Percentiles rank a stretch among this genome's conserved stretches.
phyloP scores from a whole-genome alignment of 2,113 vertebrate species.

The Tor tambroides region DNA sequence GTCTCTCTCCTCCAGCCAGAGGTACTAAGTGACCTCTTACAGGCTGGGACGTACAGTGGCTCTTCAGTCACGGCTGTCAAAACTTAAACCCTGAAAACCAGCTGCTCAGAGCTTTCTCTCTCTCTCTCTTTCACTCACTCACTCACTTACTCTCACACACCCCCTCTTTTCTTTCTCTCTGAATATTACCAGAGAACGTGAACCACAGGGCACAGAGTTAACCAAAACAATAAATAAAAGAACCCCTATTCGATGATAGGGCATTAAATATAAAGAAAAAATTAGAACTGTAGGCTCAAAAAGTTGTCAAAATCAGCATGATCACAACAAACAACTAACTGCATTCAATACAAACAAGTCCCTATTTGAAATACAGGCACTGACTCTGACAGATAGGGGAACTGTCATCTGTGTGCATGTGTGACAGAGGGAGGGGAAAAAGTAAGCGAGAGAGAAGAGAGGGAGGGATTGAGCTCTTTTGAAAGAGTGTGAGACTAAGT shows the following conservation, averaged over 20 bases:
- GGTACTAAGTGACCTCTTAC: slow-evolving; percentile 1
- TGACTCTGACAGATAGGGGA: slow-evolving; percentile 79
- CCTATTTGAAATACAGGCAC: slow-evolving; percentile 78
- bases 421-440: slow-evolving; percentile 43
- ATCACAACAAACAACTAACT: slow-evolving; percentile 39
- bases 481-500: slow-evolving; percentile 42
- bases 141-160: slow-evolving; percentile 33
- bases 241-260: slow-evolving; percentile 13
- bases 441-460: slow-evolving; percentile 50
- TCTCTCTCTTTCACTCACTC: slow-evolving; percentile 27
- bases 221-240: slow-evolving; percentile 52
- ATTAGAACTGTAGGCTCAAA: slow-evolving; percentile 1
- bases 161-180: slow-evolving; percentile 45
- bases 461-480: slow-evolving; percentile 59
- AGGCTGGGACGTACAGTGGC: neutral
- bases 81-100: slow-evolving; percentile 48
- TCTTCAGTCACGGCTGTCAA: slow-evolving; percentile 53
- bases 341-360: slow-evolving; percentile 69
- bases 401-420: slow-evolving; percentile 71
- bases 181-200: slow-evolving; percentile 37
- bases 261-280: neutral
- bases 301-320: slow-evolving; percentile 13
- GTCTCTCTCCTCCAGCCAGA: slow-evolving; percentile 33
- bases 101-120: slow-evolving; percentile 39
- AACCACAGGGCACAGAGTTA: slow-evolving; percentile 37